Evolutionary conservation across 2,113 vertebrate species (phyloP).

Genomic region (Emydocephalus ijimae): DNA sequence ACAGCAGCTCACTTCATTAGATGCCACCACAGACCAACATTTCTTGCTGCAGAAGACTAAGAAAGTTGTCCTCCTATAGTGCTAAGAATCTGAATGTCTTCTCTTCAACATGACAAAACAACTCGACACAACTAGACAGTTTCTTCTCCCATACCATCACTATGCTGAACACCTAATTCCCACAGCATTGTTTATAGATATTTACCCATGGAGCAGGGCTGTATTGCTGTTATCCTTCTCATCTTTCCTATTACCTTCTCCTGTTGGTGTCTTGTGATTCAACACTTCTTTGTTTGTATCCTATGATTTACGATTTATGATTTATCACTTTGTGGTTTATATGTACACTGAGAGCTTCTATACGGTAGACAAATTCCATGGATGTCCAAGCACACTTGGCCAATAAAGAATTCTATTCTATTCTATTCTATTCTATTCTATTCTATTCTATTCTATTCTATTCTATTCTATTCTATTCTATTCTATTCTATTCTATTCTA

Average conservation of each 20-base stretch:
- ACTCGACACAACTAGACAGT: background rate
- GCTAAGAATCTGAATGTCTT: background rate
- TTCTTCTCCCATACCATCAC: background rate
- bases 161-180: background rate
- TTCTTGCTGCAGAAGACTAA: background rate
- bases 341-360: background rate
- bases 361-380: background rate
- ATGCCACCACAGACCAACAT: background rate
- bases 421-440: too few relatives aligned
- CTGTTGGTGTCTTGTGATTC: background rate
- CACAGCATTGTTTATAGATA: background rate
- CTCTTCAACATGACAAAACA: background rate
- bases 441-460: background rate
- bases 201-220: background rate
- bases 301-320: background rate
- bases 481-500: too few relatives aligned
- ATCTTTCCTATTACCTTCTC: background rate
- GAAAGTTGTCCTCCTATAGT: background rate
- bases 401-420: background rate
- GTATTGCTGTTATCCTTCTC: background rate
- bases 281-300: too few relatives aligned
- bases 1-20: background rate
- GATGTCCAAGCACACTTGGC: background rate
- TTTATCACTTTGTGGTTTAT: background rate
- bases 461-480: too few relatives aligned